Conservation (phyloP, 2,888 invertebrate species). For the Brenthis hecate region DNA sequence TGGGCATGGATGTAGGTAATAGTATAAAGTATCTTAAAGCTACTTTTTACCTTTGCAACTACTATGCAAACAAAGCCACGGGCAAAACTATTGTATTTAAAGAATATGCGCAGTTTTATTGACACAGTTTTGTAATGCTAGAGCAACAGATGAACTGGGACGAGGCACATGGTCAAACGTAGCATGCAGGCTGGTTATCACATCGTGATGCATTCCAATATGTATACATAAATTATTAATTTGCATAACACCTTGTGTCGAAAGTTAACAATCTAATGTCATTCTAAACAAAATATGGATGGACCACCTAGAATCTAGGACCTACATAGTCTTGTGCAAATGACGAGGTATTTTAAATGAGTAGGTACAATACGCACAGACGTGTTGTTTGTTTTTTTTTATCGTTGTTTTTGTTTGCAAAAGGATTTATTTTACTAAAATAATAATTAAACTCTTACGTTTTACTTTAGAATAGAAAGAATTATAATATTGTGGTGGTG, state of each 20-base stretch:
- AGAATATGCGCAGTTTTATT: constrained; percentile 15
- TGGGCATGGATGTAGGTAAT: no score
- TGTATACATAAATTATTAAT: constrained; percentile 51
- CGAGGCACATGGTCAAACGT: constrained; percentile 44
- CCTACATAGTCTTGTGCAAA: not conserved
- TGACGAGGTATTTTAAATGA: not conserved
- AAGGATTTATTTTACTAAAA: no score
- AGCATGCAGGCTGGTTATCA: constrained; percentile 48
- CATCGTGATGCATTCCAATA: constrained; percentile 53
- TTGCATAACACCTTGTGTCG: constrained; percentile 33
- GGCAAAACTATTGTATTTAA: not conserved
- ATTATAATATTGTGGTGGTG: no score
- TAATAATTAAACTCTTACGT: no score
- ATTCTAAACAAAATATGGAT: constrained; percentile 6
- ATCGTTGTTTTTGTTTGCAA: no score
- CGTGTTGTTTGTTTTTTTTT: no score
- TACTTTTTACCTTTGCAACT: not conserved
- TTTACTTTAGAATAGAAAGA: no score
- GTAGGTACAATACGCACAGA: not conserved
- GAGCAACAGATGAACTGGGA: constrained; percentile 33
- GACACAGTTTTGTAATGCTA: constrained; percentile 32
- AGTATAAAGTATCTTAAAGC: no score
- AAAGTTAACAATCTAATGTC: constrained; percentile 27
- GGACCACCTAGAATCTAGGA: not conserved
- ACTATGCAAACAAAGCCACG: not conserved